Conservation (phyloP, 2,888 invertebrate species). For the Dynastes maya region DNA sequence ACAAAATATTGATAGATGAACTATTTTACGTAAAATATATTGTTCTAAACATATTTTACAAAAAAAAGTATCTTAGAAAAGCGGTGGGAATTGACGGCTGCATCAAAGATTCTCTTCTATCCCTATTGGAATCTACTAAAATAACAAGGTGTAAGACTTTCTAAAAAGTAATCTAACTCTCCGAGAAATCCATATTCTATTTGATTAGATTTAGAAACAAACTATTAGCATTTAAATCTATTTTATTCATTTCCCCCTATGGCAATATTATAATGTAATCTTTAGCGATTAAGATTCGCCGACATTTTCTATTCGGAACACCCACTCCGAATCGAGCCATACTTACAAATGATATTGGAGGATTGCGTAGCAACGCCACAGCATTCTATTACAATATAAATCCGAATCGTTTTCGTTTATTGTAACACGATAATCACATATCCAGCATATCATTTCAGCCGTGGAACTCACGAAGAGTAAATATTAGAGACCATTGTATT, state of each 20-base stretch:
- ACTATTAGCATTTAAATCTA: neutral
- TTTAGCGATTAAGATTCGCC: slow-evolving; percentile 14
- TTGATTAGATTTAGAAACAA: too few relatives aligned
- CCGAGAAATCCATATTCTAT: too few relatives aligned
- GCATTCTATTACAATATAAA: neutral
- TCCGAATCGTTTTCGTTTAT: slow-evolving; percentile 5
- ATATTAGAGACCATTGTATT: slow-evolving; percentile 15
- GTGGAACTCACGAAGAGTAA: too few relatives aligned
- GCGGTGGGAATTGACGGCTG: too few relatives aligned
- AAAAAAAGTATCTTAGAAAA: too few relatives aligned
- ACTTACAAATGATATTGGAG: neutral
- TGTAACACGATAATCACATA: neutral
- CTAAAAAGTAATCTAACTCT: too few relatives aligned
- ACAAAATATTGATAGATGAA: too few relatives aligned
- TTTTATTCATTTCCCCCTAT: neutral
- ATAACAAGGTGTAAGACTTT: too few relatives aligned
- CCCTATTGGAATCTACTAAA: too few relatives aligned
- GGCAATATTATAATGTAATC: slow-evolving; percentile 5
- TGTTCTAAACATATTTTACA: too few relatives aligned
- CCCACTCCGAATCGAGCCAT: neutral
- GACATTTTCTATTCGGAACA: slow-evolving; percentile 31
- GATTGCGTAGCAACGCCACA: neutral
- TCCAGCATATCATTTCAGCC: neutral
- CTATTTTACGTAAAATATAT: too few relatives aligned
- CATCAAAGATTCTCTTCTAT: too few relatives aligned